Evolutionary conservation across 1,140 invertebrate species (phyloP), one percentile per base, ranked within the genome.

Genomic region (Araneus ventricosus): DNA sequence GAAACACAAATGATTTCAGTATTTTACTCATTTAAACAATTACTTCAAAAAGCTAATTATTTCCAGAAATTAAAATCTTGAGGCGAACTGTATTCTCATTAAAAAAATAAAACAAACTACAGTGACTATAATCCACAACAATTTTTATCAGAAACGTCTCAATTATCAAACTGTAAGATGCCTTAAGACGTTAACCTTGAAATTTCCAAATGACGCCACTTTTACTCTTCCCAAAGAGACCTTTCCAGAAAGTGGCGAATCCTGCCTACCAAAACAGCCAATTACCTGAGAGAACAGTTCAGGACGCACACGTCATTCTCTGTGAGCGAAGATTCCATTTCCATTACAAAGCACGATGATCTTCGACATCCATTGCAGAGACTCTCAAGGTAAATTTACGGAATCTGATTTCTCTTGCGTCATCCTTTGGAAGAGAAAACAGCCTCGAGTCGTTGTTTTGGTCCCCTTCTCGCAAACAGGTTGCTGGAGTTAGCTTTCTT

Each of bases 331-430:
- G 30, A 75, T 37, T 75, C 70, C 70, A 34, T 34, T 34, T 37
- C 70, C 30, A 75, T 75, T 75, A 75, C 70, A 75, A 75, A 75
- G 70, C 70, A 37, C 70, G 30, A 75, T 75, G 70, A 75, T 75
- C 70, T 75, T 75, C 70, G 34, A 75, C 70, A 75, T 75, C 34
- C 45, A 75, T 75, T 63, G 45, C 45, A 52, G 45, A 52, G 45
- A 52, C 45, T n/a, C n/a, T n/a, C 70, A 75, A 75, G 70, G 70
- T 75, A 37, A 34, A 34, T 34, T 34, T 34, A 4, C 70, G 30
- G 27, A 75, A 37, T 75, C 70, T 22, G 6, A 75, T 75, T 75
- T 75, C 30, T 37, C 17, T 20, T 34, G 70, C 70, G 70, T 75
- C 70, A 75, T 37, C 14, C 30, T 20, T 14, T n/a, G 0, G n/a